Evolutionary conservation across 2,113 vertebrate genomes (phyloP), one percentile per base, ranked within the genome.

Genomic region (Crotophaga sulcirostris): DNA sequence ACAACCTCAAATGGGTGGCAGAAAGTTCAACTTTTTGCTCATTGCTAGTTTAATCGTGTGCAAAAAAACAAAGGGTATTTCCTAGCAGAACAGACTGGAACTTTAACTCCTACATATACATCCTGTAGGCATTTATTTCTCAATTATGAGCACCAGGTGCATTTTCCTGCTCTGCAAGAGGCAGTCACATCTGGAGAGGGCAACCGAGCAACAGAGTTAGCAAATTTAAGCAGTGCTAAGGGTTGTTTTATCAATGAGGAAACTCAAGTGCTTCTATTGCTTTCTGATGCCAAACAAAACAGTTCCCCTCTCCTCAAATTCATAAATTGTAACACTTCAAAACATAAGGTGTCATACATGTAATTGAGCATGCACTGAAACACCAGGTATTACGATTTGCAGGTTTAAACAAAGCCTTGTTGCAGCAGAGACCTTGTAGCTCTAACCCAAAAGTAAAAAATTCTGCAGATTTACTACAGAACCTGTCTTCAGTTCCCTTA

Each of bases 81-180:
- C 70, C 70, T 66, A 60, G 52, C 38, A 72, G 16, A 86, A 64
- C 9, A 72, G 21, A 33, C 34, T 62, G 34, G n/a, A 63, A 45
- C 47, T 68, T 51, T 4, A 56, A 75, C 56, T 54, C 29, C 26
- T 42, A 26, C 13, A 11, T 9, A 26, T 1, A 59, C 25, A 13
- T 4, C 15, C 25, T 1, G 0, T 2, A 74, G 25, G n/a, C 40
- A 40, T 28, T 56, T 9, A n/a, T 33, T 10, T 52, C 45, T 25
- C 62, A 10, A 4, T 5, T 26, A 51, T 59, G 38, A 84, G 58
- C 38, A 28, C 6, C 5, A 47, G 44, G 13, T 56, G 42, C 13
- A 16, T 62, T 55, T 55, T 31, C 52, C 34, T 31, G 31, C 38
- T 60, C 45, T n/a, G 0, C 25, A 64, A 33, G 42, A 87, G 16